phyloP scores from a whole-genome alignment of 2,113 vertebrate species.

The Carassius gibelio region DNA sequence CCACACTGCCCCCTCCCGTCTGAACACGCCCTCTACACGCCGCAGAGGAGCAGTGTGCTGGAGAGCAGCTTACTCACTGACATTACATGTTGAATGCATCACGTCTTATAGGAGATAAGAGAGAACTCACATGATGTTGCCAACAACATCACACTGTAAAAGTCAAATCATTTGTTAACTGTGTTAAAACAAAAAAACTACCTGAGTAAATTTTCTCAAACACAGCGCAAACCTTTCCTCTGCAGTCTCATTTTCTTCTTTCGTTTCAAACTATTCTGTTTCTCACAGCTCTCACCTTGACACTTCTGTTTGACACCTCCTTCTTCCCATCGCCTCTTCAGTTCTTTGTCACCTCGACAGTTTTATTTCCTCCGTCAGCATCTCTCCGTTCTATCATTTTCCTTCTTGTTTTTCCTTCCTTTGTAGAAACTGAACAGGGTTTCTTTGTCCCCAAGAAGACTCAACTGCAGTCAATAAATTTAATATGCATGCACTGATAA shows the following conservation, averaged over 20 bases:
- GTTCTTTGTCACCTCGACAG: neutral
- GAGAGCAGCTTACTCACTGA: too few species aligned
- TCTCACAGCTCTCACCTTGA: neutral
- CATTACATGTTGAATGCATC: conserved; percentile 38
- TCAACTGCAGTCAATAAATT: neutral
- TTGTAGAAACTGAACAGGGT: conserved; percentile 84
- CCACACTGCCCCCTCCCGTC: conserved; percentile 69
- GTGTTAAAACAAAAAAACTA: neutral
- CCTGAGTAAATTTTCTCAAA: neutral
- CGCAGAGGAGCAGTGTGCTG: too few species aligned
- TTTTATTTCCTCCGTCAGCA: neutral
- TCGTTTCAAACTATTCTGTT: neutral
- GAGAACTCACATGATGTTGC: neutral
- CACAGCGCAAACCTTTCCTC: neutral
- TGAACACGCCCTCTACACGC: neutral
- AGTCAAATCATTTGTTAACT: neutral
- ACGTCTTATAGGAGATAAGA: neutral
- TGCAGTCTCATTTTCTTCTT: neutral
- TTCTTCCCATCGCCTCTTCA: neutral
- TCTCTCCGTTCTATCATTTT: neutral
- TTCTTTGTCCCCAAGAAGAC: conserved; percentile 70
- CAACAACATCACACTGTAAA: neutral
- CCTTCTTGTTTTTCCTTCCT: conserved; percentile 66
- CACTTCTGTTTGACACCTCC: neutral
- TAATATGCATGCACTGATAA: neutral